Conservation (phyloP, 2,797 vertebrate species). For the Borostomias antarcticus region DNA sequence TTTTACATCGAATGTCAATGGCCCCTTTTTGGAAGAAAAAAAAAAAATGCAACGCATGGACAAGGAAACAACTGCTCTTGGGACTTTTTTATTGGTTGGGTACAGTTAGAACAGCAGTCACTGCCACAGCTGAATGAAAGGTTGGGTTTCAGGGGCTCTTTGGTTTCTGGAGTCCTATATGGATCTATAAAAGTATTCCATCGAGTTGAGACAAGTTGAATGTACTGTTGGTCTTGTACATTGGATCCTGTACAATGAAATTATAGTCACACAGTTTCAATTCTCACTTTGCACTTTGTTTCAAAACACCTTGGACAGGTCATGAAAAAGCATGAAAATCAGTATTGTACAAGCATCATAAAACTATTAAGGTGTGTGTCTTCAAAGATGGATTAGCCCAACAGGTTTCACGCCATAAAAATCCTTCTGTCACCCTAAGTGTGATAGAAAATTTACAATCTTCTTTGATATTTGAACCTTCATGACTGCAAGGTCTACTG, state of each 20-base stretch:
- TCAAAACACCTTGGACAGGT: background rate
- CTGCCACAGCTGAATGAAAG: slow-evolving; percentile 65
- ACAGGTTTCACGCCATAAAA: background rate
- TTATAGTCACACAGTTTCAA: too few relatives aligned
- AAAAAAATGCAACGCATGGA: slow-evolving; percentile 21
- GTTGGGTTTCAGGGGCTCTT: slow-evolving; percentile 53
- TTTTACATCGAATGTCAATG: slow-evolving; percentile 74
- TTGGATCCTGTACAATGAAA: too few relatives aligned
- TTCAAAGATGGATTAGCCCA: too few relatives aligned
- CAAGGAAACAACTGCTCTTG: slow-evolving; percentile 66
- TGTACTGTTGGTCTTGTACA: background rate
- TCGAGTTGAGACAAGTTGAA: background rate
- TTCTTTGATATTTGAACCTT: slow-evolving; percentile 6
- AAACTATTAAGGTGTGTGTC: background rate
- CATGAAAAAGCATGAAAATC: background rate
- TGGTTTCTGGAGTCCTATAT: slow-evolving; percentile 19
- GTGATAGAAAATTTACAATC: background rate
- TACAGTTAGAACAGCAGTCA: slow-evolving; percentile 56
- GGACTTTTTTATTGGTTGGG: slow-evolving; percentile 66
- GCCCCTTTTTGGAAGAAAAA: slow-evolving; percentile 57
- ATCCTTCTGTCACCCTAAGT: background rate
- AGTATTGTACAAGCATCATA: background rate
- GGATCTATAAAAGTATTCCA: background rate
- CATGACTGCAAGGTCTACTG: slow-evolving; percentile 5
- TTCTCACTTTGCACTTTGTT: too few relatives aligned